Evolutionary conservation across 2,113 vertebrate species (phyloP), one percentile per base, ranked within the genome.

Genomic region (Mandrillus leucophaeus): DNA sequence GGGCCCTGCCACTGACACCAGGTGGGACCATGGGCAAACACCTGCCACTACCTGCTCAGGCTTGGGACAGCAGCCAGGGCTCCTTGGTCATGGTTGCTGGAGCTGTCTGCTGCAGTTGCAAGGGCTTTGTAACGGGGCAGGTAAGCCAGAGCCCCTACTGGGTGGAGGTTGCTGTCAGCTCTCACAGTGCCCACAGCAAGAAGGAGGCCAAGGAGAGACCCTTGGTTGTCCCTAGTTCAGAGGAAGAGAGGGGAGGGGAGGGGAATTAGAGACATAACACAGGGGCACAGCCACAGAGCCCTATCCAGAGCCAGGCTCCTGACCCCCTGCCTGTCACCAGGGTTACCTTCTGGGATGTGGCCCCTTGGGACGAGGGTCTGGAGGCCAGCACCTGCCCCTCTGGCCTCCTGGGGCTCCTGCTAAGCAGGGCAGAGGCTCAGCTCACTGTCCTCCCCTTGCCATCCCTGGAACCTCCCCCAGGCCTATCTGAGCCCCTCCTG

Each of bases 31-130:
- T 7, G 57, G 48, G 48, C 57, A 50, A 25, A 27, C 48, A 57
- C 40, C 86, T 8, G 16, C 11, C 55, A 32, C n/a, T 64, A 23
- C 3, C 50, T 17, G 59, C 50, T 79, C 38, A 6, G n/a, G 35
- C 64, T 32, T 32, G 20, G 40, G 80, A 32, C 72, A 50, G 27
- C 3, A 2, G 38, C 22, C 20, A 35, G 89, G 20, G 48, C 18
- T 40, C 52, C 86, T 35, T 8, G 61, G 75, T 40, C 32, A 43
- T 23, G 0, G 57, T 61, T 0, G 0, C 72, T 16, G 23, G 11
- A 43, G 23, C 43, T 16, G 84, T 55, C 78, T 66, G 8, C 23
- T 22, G 7, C 0, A 8, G 20, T 76, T 22, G 8, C 11, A 25
- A 48, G 70, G 3, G 10, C n/a, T 25, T 23, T 14, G 57, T 90